Evolutionary conservation across 2,888 invertebrate genomes (phyloP).

Genomic region (Ophion slaviceki): DNA sequence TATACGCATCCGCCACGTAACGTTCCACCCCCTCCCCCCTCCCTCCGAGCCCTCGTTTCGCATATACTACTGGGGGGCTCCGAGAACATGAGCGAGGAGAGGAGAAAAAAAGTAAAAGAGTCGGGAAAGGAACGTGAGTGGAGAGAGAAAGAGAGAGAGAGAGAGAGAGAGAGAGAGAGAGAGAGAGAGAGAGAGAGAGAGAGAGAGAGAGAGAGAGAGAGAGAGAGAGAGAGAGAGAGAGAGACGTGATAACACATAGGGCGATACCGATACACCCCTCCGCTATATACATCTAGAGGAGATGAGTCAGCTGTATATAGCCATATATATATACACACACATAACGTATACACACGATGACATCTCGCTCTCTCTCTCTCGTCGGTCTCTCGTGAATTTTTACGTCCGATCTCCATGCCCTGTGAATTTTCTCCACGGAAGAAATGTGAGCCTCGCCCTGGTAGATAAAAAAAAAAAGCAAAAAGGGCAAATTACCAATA

Average conservation of each 20-base stretch:
- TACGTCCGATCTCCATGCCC: no score
- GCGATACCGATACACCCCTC: constrained; percentile 79
- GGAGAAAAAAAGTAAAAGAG: constrained; percentile 41
- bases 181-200: constrained; percentile 63
- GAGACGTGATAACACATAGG: constrained; percentile 78
- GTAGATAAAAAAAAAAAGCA: no score
- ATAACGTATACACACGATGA: no score
- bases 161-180: constrained; percentile 58
- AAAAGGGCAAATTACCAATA: no score
- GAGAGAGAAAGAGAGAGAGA: constrained; percentile 38
- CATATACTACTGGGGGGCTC: not conserved
- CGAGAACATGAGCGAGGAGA: constrained; percentile 41
- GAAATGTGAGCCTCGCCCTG: no score
- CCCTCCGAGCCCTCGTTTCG: constrained; percentile 29
- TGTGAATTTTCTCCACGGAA: no score
- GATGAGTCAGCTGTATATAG: constrained; percentile 72
- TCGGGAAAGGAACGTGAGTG: constrained; percentile 36
- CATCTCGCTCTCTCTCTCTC: no score
- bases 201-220: constrained; percentile 39
- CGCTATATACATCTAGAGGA: constrained; percentile 63
- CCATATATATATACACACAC: no score
- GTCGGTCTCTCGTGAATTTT: no score
- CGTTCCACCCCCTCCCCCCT: constrained; percentile 34
- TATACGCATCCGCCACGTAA: constrained; percentile 43
- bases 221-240: constrained; percentile 58